These are phyloP conservation scores for Aptenodytes patagonicus DNA, from an alignment of 2,113 vertebrate species.

Conservation along the genomic window DNA sequence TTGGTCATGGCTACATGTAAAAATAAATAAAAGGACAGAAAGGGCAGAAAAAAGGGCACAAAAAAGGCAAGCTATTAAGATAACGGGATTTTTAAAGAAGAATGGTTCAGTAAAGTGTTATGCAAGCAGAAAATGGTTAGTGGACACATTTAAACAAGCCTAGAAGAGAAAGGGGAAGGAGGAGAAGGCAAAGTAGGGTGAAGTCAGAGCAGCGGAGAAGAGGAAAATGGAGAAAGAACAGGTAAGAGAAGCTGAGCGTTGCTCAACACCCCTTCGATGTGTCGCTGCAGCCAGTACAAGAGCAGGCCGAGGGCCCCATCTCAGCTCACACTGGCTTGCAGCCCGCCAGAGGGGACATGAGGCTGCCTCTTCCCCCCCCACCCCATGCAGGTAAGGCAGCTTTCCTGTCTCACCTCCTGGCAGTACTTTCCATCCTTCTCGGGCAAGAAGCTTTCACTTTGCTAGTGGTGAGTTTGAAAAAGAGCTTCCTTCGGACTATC, in stretches of 20 bases:
- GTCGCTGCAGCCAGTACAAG: not conserved
- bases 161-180: not conserved
- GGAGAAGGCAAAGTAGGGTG: not conserved
- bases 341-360: not conserved
- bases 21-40: not conserved
- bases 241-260: not conserved
- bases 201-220: not conserved
- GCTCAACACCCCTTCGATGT: not conserved
- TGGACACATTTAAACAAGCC: not conserved
- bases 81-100: not conserved
- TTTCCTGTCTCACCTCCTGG: not conserved
- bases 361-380: not conserved
- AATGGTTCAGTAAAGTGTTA: not conserved
- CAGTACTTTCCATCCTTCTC: not conserved
- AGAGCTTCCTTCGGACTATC: not conserved
- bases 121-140: not conserved
- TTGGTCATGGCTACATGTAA: not conserved
- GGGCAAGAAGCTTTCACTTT: not conserved
- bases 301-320: rapidly evolving
- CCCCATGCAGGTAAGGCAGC: not conserved
- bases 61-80: not conserved
- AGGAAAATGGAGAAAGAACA: not conserved
- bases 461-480: not conserved
- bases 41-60: not conserved
- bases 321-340: rapidly evolving